These are phyloP conservation scores for Thripadectes ignobilis DNA, from an alignment of 2,797 vertebrate genomes.

Conservation along the genomic window DNA sequence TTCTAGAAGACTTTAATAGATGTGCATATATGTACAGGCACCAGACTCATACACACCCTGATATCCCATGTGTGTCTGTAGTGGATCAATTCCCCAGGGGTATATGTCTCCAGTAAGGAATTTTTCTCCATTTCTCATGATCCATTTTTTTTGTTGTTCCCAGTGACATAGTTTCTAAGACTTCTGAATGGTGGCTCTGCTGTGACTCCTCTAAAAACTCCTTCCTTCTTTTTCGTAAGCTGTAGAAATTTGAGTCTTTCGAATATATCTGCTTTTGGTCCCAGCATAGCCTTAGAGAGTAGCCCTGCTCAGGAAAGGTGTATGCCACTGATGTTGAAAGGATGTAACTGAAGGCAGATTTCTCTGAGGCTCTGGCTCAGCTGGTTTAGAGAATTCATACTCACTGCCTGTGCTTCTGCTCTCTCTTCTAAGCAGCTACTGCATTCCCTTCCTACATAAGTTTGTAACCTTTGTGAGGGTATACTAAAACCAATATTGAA, in stretches of 20 bases:
- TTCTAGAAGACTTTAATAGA: background rate
- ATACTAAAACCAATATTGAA: background rate
- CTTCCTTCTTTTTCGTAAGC: background rate
- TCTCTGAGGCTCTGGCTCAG: background rate
- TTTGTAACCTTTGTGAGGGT: background rate
- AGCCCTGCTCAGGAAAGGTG: background rate
- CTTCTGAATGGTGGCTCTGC: background rate
- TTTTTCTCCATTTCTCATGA: background rate
- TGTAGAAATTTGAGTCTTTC: background rate
- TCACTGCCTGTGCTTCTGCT: background rate
- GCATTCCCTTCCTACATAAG: background rate
- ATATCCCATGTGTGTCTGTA: background rate
- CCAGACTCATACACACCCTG: rapidly evolving
- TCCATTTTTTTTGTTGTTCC: background rate
- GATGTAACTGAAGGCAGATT: background rate
- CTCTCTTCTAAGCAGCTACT: background rate
- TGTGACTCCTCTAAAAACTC: background rate
- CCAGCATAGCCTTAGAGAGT: background rate
- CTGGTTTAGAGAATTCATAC: background rate
- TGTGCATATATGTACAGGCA: rapidly evolving
- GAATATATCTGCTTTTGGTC: background rate
- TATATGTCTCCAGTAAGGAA: rapidly evolving
- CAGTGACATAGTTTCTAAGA: background rate
- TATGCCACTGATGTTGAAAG: background rate
- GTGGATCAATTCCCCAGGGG: background rate